A percentile compares a stretch with the other conserved stretches of the same genome.
Conservation (phyloP, 2,888 invertebrate genomes). For the Cordilura impudica region DNA sequence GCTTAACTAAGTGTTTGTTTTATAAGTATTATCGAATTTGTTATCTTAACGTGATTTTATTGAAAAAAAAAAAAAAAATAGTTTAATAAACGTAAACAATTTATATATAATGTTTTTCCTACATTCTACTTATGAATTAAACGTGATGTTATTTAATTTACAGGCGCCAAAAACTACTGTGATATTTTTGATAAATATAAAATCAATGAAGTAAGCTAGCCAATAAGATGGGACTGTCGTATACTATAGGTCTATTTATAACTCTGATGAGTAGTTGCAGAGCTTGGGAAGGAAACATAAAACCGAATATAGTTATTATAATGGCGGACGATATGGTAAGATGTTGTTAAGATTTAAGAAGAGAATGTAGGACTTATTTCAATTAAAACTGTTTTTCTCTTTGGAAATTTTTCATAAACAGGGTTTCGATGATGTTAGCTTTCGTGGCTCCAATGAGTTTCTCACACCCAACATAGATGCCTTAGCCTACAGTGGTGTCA, state of each 20-base stretch:
- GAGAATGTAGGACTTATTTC: too few species aligned
- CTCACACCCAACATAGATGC: conserved; percentile 94
- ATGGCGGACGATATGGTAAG: conserved; percentile 90
- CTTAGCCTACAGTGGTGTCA: conserved; percentile 89
- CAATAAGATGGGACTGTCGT: conserved; percentile 8
- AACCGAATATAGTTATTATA: conserved; percentile 86
- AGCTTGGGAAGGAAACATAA: conserved; percentile 30
- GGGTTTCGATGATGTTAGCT: conserved; percentile 96
- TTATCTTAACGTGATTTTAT: background rate
- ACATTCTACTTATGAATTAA: too few species aligned
- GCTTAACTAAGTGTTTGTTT: background rate
- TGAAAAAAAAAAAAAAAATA: background rate
- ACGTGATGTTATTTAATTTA: conserved; percentile 13
- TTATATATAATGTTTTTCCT: background rate
- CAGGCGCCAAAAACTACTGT: background rate
- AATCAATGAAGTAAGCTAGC: background rate
- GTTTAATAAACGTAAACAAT: background rate
- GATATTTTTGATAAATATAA: background rate
- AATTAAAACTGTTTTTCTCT: too few species aligned
- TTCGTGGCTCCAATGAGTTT: conserved; percentile 93
- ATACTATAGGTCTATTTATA: background rate
- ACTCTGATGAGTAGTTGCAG: background rate
- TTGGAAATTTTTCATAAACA: conserved; percentile 77
- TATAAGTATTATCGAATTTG: conserved; percentile 1
- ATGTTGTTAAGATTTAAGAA: conserved; percentile 31